Base-by-base conservation (phyloP, 2,888 invertebrate genomes). In the Hydraecia micacea region DNA sequence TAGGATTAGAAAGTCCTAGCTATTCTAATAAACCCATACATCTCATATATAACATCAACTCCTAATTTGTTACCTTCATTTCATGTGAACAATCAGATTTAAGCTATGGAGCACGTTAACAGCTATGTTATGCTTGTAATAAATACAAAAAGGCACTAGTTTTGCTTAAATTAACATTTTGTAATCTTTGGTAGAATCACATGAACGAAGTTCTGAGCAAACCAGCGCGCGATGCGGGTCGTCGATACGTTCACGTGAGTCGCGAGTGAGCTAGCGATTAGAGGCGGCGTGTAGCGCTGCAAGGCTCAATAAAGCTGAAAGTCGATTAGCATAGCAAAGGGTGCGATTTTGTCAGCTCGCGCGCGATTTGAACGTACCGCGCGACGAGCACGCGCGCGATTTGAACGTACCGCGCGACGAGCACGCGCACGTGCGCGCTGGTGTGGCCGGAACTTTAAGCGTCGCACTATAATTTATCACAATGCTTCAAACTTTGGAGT, bases 141-240 rank as follows among this genome's bases (percentile, higher is more conserved):
- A 72, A 60, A 86, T 85, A 77, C 87, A 78, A 81, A 76, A 88
- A 87, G 87, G 87, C 87, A 88, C 87, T 87, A 85, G 76, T 79
- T 87, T 85, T 77, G 89, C 89, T 88, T 85, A 88, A 87, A 87
- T 75, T 85, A 85, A 82, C 75, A 74, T 70, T 70, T 80, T 78
- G 68, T 83, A 76, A 85, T 88, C 89, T 87, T 87, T 87, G 87
- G 87, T 88, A 79, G 77, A 87, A 87, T 88, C 85, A 88, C 80
- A 87, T 87, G 86, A 85, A 85, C 68, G 62, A 70, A 55, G 71
- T 80, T 72, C 69, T 63, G 62, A 69, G 15, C 67, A 66, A 25
- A 73, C 71, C 42, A 73, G 70, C 65, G 78, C 70, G 60, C 25
- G n/a, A 36, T 13, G n/a, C 39, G 36, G 18, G 60, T 52, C 70